phyloP scores from a whole-genome alignment of 2,113 vertebrate genomes.

The Lampris megalopsis region DNA sequence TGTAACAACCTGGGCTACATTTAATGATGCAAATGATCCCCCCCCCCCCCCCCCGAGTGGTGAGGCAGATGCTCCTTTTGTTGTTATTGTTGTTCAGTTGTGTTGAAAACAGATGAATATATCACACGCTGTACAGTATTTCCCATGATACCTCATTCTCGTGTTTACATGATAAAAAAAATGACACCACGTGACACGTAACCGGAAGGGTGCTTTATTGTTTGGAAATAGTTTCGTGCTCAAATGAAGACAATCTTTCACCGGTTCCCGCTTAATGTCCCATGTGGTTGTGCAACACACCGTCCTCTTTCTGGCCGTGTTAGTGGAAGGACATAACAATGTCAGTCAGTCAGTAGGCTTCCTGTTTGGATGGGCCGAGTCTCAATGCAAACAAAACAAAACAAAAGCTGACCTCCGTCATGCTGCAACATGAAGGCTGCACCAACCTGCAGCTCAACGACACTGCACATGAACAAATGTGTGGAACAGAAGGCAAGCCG shows the following conservation, averaged over 20 bases:
- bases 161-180: constrained; percentile 49
- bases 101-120: too few relatives aligned
- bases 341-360: constrained; percentile 77
- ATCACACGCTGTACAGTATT: too few relatives aligned
- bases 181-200: constrained; percentile 75
- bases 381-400: constrained; percentile 78
- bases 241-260: constrained; percentile 88
- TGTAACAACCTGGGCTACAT: too few relatives aligned
- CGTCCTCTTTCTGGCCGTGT: constrained; percentile 78
- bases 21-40: too few relatives aligned
- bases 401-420: constrained; percentile 73
- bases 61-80: too few relatives aligned
- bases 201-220: constrained; percentile 90
- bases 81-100: too few relatives aligned
- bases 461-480: constrained; percentile 76
- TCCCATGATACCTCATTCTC: too few relatives aligned
- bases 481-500: constrained; percentile 81
- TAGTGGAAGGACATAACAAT: constrained; percentile 82
- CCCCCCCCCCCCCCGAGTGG: too few relatives aligned
- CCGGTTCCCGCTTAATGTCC: constrained; percentile 79
- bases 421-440: constrained; percentile 82
- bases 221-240: constrained; percentile 89
- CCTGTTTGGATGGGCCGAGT: constrained; percentile 69
- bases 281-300: constrained; percentile 85
- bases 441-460: constrained; percentile 75